Conservation (phyloP, 2,113 vertebrate species). For the Oriolus oriolus region DNA sequence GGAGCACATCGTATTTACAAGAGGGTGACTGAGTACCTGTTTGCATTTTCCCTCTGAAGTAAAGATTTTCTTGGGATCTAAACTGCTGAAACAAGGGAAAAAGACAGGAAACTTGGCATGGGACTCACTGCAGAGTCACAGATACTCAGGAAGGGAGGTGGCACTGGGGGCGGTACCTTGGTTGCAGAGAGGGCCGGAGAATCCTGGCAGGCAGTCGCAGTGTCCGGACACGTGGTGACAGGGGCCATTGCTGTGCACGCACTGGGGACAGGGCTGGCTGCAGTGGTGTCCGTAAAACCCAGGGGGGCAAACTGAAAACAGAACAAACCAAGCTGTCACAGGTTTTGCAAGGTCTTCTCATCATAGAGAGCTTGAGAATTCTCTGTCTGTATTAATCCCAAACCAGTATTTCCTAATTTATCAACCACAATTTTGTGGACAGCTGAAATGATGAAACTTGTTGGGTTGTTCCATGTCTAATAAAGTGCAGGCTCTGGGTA, state of each 20-base stretch:
- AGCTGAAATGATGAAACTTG: not conserved
- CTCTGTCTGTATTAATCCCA: not conserved
- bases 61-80: not conserved
- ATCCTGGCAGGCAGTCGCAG: constrained; percentile 92
- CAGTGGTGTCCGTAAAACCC: constrained; percentile 93
- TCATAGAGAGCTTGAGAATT: not conserved
- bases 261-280: constrained; percentile 89
- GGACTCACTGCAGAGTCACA: not conserved
- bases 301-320: constrained; percentile 84
- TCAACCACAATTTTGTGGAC: not conserved
- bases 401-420: not conserved
- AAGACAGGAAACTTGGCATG: not conserved
- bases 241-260: constrained; percentile 89
- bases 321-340: not conserved
- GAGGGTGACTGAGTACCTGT: not conserved
- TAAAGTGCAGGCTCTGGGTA: not conserved
- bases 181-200: constrained; percentile 89
- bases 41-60: not conserved
- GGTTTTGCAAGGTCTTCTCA: not conserved
- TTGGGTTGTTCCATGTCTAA: not conserved
- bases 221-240: constrained; percentile 91
- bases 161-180: constrained; percentile 77
- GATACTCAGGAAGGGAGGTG: not conserved
- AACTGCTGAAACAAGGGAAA: not conserved
- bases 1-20: constrained; percentile 7